A percentile compares a stretch with the other conserved stretches of the same genome.
Evolutionary conservation across 1,140 invertebrate species (phyloP).

Genomic region (Kradibia gibbosae): DNA sequence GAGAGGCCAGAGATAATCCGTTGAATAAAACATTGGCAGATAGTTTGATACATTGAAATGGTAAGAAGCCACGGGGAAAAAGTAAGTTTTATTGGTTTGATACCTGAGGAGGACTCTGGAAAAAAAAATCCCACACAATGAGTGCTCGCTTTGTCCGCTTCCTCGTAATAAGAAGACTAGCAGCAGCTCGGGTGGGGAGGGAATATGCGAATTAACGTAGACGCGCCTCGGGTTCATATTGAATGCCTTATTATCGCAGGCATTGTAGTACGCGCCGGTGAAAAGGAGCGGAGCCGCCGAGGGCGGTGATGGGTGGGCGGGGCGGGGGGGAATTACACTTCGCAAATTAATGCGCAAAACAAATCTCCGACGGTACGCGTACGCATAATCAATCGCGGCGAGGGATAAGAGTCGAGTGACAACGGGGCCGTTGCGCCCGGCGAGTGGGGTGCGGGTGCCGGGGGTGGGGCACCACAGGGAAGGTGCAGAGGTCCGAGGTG

Average conservation of each 20-base stretch:
- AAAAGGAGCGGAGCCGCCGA: too few species aligned
- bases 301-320: too few species aligned
- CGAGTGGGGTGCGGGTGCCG: neutral
- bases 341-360: neutral
- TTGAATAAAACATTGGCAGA: constrained; percentile 4
- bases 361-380: neutral
- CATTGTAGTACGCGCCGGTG: too few species aligned
- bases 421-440: neutral
- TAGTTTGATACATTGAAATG: neutral
- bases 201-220: neutral
- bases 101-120: neutral
- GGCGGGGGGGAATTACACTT: neutral
- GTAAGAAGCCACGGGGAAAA: neutral
- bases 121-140: neutral
- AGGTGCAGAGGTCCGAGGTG: neutral
- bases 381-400: neutral
- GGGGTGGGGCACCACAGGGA: neutral
- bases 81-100: neutral
- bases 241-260: neutral
- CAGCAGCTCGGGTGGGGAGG: neutral
- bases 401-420: neutral
- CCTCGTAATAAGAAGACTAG: neutral
- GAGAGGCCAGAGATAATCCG: neutral
- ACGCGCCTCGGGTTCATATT: neutral
- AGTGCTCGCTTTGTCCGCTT: neutral